Conservation (phyloP, 2,888 invertebrate species). For the Pyrrhosoma nymphula region DNA sequence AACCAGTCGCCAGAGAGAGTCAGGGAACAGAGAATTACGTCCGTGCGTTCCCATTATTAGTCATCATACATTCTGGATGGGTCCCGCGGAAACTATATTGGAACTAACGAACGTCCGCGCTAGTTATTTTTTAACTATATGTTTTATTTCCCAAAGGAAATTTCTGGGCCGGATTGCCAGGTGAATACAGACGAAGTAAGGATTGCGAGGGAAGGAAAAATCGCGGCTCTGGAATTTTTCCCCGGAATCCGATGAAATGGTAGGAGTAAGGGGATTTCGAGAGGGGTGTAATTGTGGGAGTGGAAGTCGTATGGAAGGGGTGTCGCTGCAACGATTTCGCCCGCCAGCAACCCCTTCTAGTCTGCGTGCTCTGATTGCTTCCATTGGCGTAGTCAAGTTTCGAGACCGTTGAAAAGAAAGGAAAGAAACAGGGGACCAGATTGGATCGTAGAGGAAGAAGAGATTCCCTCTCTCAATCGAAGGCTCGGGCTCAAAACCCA, state of each 20-base stretch:
- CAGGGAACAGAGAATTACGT: background rate
- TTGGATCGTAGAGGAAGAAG: no score
- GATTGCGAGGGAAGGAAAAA: background rate
- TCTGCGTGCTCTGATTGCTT: background rate
- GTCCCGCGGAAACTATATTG: background rate
- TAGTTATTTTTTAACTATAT: background rate
- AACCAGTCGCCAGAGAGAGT: background rate
- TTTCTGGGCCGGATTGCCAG: background rate
- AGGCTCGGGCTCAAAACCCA: no score
- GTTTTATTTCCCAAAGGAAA: background rate
- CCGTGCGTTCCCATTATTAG: background rate
- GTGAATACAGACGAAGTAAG: background rate
- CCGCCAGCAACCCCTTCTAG: background rate
- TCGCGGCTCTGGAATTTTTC: background rate
- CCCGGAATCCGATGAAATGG: conserved; percentile 8
- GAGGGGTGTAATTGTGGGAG: background rate
- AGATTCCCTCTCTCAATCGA: no score
- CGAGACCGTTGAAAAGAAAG: background rate
- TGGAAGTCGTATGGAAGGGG: background rate
- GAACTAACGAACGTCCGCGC: background rate
- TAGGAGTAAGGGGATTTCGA: background rate
- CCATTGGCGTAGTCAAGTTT: background rate
- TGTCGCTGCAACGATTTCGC: background rate
- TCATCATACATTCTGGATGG: conserved; percentile 27
- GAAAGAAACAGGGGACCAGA: background rate